A percentile compares a stretch with the other conserved stretches of the same genome.
phyloP scores from a whole-genome alignment of 2,888 invertebrate genomes.

The Elysia crispata region DNA sequence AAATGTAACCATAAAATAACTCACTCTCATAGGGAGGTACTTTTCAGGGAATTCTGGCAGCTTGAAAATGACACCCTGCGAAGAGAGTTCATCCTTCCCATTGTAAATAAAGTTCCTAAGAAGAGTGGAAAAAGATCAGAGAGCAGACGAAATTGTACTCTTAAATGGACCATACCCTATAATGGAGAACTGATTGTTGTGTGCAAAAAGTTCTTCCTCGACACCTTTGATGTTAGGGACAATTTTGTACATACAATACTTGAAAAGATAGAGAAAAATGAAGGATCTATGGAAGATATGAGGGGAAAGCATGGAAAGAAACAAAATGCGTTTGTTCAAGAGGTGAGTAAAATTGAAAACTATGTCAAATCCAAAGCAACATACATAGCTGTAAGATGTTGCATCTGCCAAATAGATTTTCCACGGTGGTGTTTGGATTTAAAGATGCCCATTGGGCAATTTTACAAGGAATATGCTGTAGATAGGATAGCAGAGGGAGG shows the following conservation, averaged over 20 bases:
- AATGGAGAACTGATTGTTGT: constrained; percentile 1
- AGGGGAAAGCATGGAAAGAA: constrained; percentile 16
- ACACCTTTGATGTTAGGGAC: constrained; percentile 36
- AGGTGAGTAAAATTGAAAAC: constrained; percentile 18
- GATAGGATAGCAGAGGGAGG: not conserved
- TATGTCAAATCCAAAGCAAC: constrained; percentile 11
- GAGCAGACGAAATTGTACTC: constrained; percentile 30
- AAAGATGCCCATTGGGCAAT: constrained; percentile 5
- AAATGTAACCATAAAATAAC: constrained; percentile 26
- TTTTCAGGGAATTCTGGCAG: constrained; percentile 29
- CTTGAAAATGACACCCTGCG: constrained; percentile 30
- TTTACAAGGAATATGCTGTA: constrained; percentile 25
- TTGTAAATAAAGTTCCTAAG: constrained; percentile 35
- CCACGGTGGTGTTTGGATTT: constrained; percentile 25
- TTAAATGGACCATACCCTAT: constrained; percentile 30
- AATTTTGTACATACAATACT: constrained; percentile 30
- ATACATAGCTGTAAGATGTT: constrained; percentile 21
- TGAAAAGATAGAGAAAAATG: constrained; percentile 21
- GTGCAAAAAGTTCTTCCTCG: constrained; percentile 32
- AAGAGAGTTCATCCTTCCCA: constrained; percentile 29
- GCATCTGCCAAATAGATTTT: constrained; percentile 18
- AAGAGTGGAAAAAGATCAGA: constrained; percentile 27
- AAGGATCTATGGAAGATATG: constrained; percentile 33
- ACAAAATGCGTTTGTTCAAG: constrained; percentile 5
- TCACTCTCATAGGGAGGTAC: not conserved